Evolutionary conservation across 2,888 invertebrate genomes (phyloP), one percentile per base, ranked within the genome.

Genomic region (Neoascia interrupta): DNA sequence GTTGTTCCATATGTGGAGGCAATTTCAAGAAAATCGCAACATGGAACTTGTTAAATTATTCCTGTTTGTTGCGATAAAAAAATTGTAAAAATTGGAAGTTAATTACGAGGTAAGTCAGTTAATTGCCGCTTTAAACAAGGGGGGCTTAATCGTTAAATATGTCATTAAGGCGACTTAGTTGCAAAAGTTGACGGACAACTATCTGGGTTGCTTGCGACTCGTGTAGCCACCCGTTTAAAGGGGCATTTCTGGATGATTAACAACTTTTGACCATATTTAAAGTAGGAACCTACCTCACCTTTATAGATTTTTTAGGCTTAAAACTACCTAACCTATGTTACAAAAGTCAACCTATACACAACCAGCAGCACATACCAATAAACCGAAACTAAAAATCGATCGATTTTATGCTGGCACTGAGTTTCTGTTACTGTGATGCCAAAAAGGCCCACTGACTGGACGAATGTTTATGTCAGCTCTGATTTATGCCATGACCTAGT

Each of bases 351-450:
- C n/a, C 16, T 10, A n/a, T 36, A 21, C 21, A n/a, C 2, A 39
- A 23, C 34, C 5, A 54, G 15, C n/a, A 39, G 21, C 26, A 37
- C 41, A n/a, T 43, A 16, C n/a, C 15, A 39, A 26, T 26, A 54
- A 37, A n/a, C 11, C 23, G 26, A 37, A 26, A 54, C 8, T 37
- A 68, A 68, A 68, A 51, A 69, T 69, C 69, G 69, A 69, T 69
- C 18, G 43, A 51, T 10, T n/a, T n/a, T 3, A 3, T 43, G 26
- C 39, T 28, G 56, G 36, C 31, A 23, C 49, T 21, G 34, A 21
- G 37, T 34, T 26, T n/a, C 31, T 26, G 36, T 5, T 3, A 8
- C 28, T 23, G 11, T 11, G 18, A 39, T 51, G 15, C 31, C 31
- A 51, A 15, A n/a, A n/a, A n/a, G n/a, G n/a, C n/a, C n/a, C n/a